Base-by-base conservation (phyloP, 2,888 invertebrate species). In the Drosophila falleni region DNA sequence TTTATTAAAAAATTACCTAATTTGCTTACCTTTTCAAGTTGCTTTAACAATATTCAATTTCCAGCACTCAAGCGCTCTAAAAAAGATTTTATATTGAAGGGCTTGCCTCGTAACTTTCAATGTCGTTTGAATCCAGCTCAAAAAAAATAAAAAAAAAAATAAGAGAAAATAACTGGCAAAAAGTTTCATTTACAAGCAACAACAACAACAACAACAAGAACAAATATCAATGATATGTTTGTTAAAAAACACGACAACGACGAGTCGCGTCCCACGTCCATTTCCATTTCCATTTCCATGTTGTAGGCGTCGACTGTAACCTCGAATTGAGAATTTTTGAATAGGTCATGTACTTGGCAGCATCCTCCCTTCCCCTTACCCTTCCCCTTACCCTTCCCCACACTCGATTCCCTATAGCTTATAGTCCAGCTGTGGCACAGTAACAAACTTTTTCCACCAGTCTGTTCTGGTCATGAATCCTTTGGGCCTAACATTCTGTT, bases 201-300 rank as follows among this genome's bases (percentile, higher is more conserved):
- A 59, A 37, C 51, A 53, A 53, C 29, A 42, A 37, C 37, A 59
- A 37, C 51, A 53, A 53, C 31, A 65, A 51, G 44, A 65, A 44
- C 76, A 74, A 88, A 86, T 83, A 83, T 83, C 87, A 86, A 69
- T 88, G 89, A 88, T 88, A 88, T 84, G 87, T 84, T 88, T 84
- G 83, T 86, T 80, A 78, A 84, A 83, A 84, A 84, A 88, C 81
- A 88, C 84, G 69, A 86, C 67, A 74, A 69, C 77, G 59, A 55
- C 68, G 70, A 65, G 44, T 62, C 77, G 50, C 65, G 42, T 35
- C 37, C 37, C 58, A 47, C 47, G 29, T 61, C 29, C 61, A 54
- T 62, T 19, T 54, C 56, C 63, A 49, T 37, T 29, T 61, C 29
- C 61, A 54, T 62, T 19, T 54, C 56, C 63, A 49, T 37, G 16